Percentiles rank a stretch among this genome's conserved stretches.
Evolutionary conservation across 1,140 invertebrate genomes (phyloP).

Genomic region (Zaprionus ghesquierei): DNA sequence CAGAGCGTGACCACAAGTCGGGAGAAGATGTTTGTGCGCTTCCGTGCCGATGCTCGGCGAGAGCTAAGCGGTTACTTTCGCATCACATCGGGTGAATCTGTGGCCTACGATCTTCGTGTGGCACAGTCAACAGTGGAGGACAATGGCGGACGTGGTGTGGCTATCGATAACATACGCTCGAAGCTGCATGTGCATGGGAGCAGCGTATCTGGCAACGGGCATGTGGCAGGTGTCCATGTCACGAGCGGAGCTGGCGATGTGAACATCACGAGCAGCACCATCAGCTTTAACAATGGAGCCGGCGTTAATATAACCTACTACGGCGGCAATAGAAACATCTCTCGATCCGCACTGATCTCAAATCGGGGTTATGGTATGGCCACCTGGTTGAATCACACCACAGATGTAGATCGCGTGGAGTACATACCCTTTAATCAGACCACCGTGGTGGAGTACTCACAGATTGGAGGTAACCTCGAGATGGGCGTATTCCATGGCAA

Average conservation of each 20-base stretch:
- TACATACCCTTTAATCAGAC: slow-evolving; percentile 92
- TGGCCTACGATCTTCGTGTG: slow-evolving; percentile 94
- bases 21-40: slow-evolving; percentile 90
- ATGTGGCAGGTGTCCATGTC: slow-evolving; percentile 94
- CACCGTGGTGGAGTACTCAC: slow-evolving; percentile 93
- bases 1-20: slow-evolving; percentile 92
- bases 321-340: slow-evolving; percentile 95
- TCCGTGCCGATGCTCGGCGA: slow-evolving; percentile 87
- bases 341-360: slow-evolving; percentile 89
- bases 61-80: slow-evolving; percentile 89
- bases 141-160: slow-evolving; percentile 96
- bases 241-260: slow-evolving; percentile 94
- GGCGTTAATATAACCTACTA: slow-evolving; percentile 95
- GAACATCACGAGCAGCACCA: slow-evolving; percentile 94
- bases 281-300: slow-evolving; percentile 96
- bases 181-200: slow-evolving; percentile 91
- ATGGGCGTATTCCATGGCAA: slow-evolving; percentile 92
- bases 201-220: slow-evolving; percentile 92
- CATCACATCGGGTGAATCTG: slow-evolving; percentile 89
- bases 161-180: slow-evolving; percentile 92
- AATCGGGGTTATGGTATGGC: slow-evolving; percentile 94
- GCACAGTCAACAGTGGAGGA: slow-evolving; percentile 91
- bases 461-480: slow-evolving; percentile 92
- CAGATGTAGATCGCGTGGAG: slow-evolving; percentile 86
- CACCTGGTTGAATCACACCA: slow-evolving; percentile 94